These are phyloP conservation scores for Bibio marci DNA, from an alignment of 2,888 invertebrate genomes.

Conservation along the genomic window DNA sequence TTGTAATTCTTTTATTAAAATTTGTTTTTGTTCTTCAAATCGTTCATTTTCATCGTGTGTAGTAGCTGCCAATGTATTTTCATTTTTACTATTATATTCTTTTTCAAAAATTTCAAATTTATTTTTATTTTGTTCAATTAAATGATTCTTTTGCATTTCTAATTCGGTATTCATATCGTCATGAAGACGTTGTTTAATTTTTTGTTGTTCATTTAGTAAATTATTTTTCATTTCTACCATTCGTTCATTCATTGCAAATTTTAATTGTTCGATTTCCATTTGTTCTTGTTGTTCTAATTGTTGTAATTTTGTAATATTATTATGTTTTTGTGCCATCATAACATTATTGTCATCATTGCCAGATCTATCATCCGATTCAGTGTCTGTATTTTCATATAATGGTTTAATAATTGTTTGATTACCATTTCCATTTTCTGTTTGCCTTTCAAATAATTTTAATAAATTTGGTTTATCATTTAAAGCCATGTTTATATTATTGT, in stretches of 20 bases:
- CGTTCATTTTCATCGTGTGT: slow-evolving; percentile 24
- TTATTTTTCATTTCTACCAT: slow-evolving; percentile 35
- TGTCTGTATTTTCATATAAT: slow-evolving; percentile 26
- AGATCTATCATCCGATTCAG: slow-evolving; percentile 20
- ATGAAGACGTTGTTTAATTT: slow-evolving; percentile 31
- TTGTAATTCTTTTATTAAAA: slow-evolving; percentile 21
- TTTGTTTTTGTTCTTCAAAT: slow-evolving; percentile 20
- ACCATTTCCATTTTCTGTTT: slow-evolving; percentile 2
- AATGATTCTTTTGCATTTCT: slow-evolving; percentile 23
- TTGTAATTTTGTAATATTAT: too few relatives aligned
- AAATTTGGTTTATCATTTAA: slow-evolving; percentile 4
- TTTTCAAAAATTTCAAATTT: too few relatives aligned
- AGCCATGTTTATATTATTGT: slow-evolving; percentile 8
- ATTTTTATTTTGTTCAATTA: slow-evolving; percentile 20
- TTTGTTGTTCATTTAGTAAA: slow-evolving; percentile 26
- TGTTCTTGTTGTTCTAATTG: slow-evolving; percentile 33
- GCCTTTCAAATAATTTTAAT: slow-evolving; percentile 2
- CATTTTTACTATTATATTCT: too few relatives aligned
- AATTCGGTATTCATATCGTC: slow-evolving; percentile 35
- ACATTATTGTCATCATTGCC: slow-evolving; percentile 7
- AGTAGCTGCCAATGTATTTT: slow-evolving; percentile 16
- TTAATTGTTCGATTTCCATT: slow-evolving; percentile 1
- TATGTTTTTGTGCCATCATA: slow-evolving; percentile 28
- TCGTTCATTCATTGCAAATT: slow-evolving; percentile 11
- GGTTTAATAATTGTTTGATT: slow-evolving; percentile 14